Percentiles rank a stretch among this genome's conserved stretches.
These are phyloP conservation scores for Thera britannica DNA, from an alignment of 2,888 invertebrate species.

Conservation along the genomic window DNA sequence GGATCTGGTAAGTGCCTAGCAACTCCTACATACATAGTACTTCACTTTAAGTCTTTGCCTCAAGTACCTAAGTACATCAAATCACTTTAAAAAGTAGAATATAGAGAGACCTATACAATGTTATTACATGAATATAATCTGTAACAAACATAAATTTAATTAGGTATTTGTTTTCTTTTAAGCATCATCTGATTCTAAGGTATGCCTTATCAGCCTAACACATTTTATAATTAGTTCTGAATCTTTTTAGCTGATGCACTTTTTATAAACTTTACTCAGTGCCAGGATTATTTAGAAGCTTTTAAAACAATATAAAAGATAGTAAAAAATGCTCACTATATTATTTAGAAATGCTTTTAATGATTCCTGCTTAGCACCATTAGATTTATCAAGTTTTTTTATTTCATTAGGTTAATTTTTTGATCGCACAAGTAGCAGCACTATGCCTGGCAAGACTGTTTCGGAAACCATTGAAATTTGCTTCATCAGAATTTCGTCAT, in stretches of 20 bases:
- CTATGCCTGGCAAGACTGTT: constrained; percentile 91
- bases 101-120: not conserved
- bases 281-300: not conserved
- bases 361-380: constrained; percentile 41
- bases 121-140: not conserved
- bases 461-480: constrained; percentile 90
- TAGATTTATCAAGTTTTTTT: constrained; percentile 51
- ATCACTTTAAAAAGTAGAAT: not conserved
- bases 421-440: constrained; percentile 92
- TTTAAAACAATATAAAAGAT: not conserved
- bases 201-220: constrained; percentile 11
- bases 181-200: not conserved
- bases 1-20: constrained; percentile 88
- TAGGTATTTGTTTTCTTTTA: not conserved
- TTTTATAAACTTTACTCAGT: not conserved
- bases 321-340: no score
- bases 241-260: not conserved
- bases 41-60: not conserved
- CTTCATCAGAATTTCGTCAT: constrained; percentile 90
- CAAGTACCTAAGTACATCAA: not conserved
- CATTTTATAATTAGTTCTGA: not conserved
- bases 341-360: not conserved
- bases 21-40: not conserved
- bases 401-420: constrained; percentile 91
- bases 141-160: not conserved